Conservation (phyloP, 2,113 vertebrate genomes). For the Ictalurus punctatus region DNA sequence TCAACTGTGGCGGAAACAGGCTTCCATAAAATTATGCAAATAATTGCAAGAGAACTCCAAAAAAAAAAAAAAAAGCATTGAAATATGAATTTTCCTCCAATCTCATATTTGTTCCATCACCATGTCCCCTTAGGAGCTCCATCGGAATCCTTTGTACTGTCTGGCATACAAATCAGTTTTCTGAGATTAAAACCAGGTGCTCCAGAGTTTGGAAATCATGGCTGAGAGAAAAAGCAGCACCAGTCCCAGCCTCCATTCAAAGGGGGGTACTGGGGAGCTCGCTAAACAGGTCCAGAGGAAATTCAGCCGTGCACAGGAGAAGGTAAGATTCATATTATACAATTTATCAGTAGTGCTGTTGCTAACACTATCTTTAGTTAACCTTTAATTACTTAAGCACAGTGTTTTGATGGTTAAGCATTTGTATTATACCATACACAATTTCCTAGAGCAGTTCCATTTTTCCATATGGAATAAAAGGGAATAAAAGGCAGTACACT, state of each 20-base stretch:
- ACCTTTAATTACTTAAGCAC: neutral
- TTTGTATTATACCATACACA: neutral
- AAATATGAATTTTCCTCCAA: too few species aligned
- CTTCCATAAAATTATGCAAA: too few species aligned
- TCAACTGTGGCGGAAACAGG: too few species aligned
- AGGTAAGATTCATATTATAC: slow-evolving; percentile 71
- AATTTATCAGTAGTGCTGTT: neutral
- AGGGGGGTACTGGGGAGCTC: slow-evolving; percentile 76
- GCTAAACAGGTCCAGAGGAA: slow-evolving; percentile 86
- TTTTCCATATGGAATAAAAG: neutral
- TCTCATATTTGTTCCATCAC: too few species aligned
- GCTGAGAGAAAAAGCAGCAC: slow-evolving; percentile 74
- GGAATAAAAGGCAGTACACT: neutral
- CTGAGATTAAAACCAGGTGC: slow-evolving; percentile 21
- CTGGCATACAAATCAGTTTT: neutral
- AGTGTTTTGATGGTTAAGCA: neutral
- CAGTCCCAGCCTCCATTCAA: slow-evolving; percentile 54
- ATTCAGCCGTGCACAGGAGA: slow-evolving; percentile 89
- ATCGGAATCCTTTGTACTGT: neutral
- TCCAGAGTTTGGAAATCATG: slow-evolving; percentile 69
- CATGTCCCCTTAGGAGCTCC: too few species aligned
- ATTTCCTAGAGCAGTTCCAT: neutral
- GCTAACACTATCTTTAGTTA: neutral
- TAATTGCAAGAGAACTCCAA: too few species aligned
- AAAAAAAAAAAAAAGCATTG: too few species aligned